Conservation (phyloP, 2,797 vertebrate species). For the Fundulus diaphanus region DNA sequence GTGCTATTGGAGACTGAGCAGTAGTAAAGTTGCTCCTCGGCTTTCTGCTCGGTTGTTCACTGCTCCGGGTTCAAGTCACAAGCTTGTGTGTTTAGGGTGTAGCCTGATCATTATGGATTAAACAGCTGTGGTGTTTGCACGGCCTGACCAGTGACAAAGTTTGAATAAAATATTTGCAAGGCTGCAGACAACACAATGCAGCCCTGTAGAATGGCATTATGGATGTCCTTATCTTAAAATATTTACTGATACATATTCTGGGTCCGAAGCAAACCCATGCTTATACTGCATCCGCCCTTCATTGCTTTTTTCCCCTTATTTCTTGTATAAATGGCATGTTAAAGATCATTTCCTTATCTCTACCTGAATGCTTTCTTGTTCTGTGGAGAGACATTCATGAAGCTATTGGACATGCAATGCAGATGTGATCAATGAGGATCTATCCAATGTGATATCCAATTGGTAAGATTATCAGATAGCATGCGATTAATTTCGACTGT, state of each 20-base stretch:
- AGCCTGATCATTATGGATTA: conserved; percentile 38
- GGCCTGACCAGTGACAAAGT: neutral
- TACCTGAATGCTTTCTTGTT: neutral
- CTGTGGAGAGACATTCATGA: no score
- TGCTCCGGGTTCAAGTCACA: neutral
- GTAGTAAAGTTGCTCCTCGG: conserved; percentile 18
- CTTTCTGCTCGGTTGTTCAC: conserved; percentile 1
- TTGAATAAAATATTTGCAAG: neutral
- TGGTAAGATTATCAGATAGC: no score
- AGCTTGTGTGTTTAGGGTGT: conserved; percentile 40
- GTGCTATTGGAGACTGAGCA: conserved; percentile 59
- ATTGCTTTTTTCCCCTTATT: neutral
- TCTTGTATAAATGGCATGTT: neutral
- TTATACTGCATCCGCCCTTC: neutral
- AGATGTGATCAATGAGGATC: neutral
- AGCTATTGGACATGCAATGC: no score
- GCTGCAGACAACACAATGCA: neutral
- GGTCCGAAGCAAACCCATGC: no score
- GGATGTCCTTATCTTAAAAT: neutral
- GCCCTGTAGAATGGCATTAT: neutral
- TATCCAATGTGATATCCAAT: neutral
- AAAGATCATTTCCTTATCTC: neutral
- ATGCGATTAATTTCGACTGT: no score
- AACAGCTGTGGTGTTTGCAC: conserved; percentile 7
- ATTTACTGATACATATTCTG: neutral